Conservation (phyloP, 2,888 invertebrate species). For the Ennomos quercinarius region DNA sequence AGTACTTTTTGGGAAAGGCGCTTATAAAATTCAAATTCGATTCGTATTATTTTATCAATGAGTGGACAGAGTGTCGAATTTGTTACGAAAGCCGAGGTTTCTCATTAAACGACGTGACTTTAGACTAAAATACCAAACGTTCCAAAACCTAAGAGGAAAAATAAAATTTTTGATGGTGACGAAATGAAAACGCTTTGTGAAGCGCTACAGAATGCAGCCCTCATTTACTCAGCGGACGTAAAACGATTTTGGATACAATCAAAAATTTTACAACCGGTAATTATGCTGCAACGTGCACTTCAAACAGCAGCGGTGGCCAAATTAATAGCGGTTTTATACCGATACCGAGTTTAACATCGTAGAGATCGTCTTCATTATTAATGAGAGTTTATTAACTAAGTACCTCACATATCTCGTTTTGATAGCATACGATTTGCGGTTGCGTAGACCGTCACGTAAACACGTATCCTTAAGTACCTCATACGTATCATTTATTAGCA, state of each 20-base stretch:
- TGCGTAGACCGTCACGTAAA: constrained; percentile 41
- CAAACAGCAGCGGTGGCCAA: constrained; percentile 47
- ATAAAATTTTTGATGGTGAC: constrained; percentile 47
- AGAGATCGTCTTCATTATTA: constrained; percentile 54
- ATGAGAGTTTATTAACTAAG: constrained; percentile 46
- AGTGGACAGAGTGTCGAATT: constrained; percentile 30
- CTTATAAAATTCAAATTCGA: constrained; percentile 29
- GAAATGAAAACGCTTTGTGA: constrained; percentile 54
- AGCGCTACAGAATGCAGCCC: constrained; percentile 49
- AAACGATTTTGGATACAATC: constrained; percentile 61
- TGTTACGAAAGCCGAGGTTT: constrained; percentile 33
- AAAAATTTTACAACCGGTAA: constrained; percentile 64
- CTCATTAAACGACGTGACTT: constrained; percentile 48
- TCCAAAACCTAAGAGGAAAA: constrained; percentile 49
- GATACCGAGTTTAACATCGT: constrained; percentile 44
- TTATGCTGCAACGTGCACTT: constrained; percentile 51
- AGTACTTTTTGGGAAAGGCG: constrained; percentile 1
- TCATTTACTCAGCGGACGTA: constrained; percentile 56
- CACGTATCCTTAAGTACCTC: constrained; percentile 25
- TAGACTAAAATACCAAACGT: constrained; percentile 40
- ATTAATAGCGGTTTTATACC: constrained; percentile 53
- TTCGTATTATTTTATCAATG: constrained; percentile 22
- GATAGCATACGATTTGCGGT: constrained; percentile 48
- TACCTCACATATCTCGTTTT: constrained; percentile 47
- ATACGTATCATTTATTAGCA: constrained; percentile 39